Evolutionary conservation across 2,888 invertebrate species (phyloP), one percentile per base, ranked within the genome.

Genomic region (Cephus sareptanus): DNA sequence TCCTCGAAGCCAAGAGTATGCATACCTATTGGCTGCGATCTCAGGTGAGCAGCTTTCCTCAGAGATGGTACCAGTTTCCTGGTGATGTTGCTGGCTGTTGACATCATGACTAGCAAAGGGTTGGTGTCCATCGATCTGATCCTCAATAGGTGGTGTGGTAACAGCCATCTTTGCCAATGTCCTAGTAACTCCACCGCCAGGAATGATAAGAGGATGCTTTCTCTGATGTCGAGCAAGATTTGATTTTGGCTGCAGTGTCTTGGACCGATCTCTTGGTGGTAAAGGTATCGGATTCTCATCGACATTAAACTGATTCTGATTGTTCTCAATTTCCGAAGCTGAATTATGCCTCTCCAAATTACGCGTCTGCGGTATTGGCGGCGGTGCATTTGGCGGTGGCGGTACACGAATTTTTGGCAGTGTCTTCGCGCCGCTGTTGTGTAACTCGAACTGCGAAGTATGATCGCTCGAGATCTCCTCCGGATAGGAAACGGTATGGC

Each of bases 171-270:
- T 94, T 77, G 94, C 94, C 1, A 95, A 87, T 0, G 94, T 94
- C 70, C 94, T 92, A 83, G 94, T 94, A 3, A 94, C 91, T 4
- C 94, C 94, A 33, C 93, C 93, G 6, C 93, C 94, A 4, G 96
- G 96, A 84, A 96, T 95, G 76, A 97, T 95, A 69, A 97, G 92
- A 0, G 97, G 97, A 92, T 97, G 95, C 89, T 96, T 97, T 69
- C 97, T 93, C 78, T 96, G 95, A 88, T 96, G 96, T 23, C 96
- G 93, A 0, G 95, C 94, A 87, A 96, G 94, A 56, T 93, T 93
- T 13, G 94, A 93, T 83, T 94, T 93, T 0, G 93, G 92, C 80
- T 94, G 93, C n/a, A 95, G 92, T 0, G 93, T 93, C 88, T 94
- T 94, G 34, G 94, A 94, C 34, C 95, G 93, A 88, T 96, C 96